phyloP scores from a whole-genome alignment of 2,797 vertebrate genomes.

The Ptychadena robeensis region DNA sequence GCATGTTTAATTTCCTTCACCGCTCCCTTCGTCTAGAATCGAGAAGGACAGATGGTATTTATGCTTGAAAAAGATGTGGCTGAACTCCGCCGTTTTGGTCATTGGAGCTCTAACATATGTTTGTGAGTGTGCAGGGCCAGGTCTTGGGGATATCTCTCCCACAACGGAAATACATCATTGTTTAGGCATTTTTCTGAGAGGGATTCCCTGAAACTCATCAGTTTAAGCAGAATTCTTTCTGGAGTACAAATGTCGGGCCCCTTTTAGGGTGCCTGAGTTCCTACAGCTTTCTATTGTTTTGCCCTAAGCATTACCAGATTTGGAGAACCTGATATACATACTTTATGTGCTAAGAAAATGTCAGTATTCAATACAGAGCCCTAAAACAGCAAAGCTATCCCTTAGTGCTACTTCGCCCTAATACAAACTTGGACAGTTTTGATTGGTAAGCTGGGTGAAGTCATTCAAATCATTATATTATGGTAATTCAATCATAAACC shows the following conservation, averaged over 20 bases:
- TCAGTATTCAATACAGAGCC: too few relatives aligned
- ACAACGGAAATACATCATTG: conserved; percentile 38
- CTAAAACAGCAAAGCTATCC: too few relatives aligned
- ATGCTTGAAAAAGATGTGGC: conserved; percentile 14
- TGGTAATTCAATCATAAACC: too few relatives aligned
- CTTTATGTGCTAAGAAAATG: too few relatives aligned
- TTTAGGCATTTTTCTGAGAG: conserved; percentile 4
- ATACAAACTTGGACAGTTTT: too few relatives aligned
- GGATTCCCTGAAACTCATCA: conserved; percentile 33
- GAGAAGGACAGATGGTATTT: conserved; percentile 25
- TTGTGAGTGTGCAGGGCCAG: conserved; percentile 29
- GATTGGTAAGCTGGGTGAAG: too few relatives aligned
- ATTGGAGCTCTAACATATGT: conserved; percentile 29
- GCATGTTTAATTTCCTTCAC: not conserved
- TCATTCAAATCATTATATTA: too few relatives aligned
- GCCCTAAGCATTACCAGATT: too few relatives aligned
- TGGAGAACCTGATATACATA: too few relatives aligned
- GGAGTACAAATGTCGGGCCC: conserved; percentile 6
- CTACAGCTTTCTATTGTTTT: too few relatives aligned
- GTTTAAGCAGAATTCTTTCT: conserved; percentile 13
- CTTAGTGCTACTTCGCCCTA: too few relatives aligned
- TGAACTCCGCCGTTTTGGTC: conserved; percentile 14
- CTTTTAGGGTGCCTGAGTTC: not conserved
- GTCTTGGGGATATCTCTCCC: conserved; percentile 40
- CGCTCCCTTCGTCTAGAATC: not conserved